phyloP scores from a whole-genome alignment of 2,888 invertebrate genomes.

The Dermolepida albohirtum region DNA sequence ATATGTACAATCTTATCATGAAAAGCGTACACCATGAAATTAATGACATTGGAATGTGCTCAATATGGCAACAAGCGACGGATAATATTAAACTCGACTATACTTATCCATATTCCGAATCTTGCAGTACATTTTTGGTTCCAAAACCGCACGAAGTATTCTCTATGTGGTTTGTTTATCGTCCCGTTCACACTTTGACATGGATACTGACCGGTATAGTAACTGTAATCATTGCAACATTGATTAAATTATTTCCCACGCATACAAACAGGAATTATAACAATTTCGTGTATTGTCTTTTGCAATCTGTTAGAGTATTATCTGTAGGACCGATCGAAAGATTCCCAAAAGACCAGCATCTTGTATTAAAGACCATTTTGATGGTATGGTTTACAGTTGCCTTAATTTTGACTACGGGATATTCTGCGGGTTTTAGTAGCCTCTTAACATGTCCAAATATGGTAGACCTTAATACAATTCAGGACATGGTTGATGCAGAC shows the following conservation, averaged over 20 bases:
- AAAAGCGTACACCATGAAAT: slow-evolving; percentile 3
- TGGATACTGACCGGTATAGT: slow-evolving; percentile 15
- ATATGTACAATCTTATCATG: slow-evolving; percentile 24
- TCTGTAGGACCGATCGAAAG: slow-evolving; percentile 28
- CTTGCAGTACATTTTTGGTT: slow-evolving; percentile 50
- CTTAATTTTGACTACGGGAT: slow-evolving; percentile 44
- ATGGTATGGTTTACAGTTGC: slow-evolving; percentile 43
- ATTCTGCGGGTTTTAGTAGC: slow-evolving; percentile 48
- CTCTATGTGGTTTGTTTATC: slow-evolving; percentile 45
- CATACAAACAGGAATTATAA: neutral
- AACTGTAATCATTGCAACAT: slow-evolving; percentile 5
- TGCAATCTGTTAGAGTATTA: slow-evolving; percentile 21
- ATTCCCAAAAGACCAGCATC: slow-evolving; percentile 26
- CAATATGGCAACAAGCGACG: slow-evolving; percentile 22
- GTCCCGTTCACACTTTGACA: slow-evolving; percentile 38
- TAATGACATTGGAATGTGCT: slow-evolving; percentile 26
- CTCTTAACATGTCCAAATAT: slow-evolving; percentile 45
- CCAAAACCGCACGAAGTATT: slow-evolving; percentile 46
- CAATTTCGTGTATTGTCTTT: neutral
- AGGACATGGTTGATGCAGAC: slow-evolving; percentile 46
- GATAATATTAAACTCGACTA: slow-evolving; percentile 13
- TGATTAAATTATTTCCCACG: slow-evolving; percentile 3
- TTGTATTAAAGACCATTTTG: slow-evolving; percentile 42
- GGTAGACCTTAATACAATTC: slow-evolving; percentile 39
- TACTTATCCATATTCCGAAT: slow-evolving; percentile 32